Evolutionary conservation across 37 sponge, comb jelly and placozoan genomes (phyloP).

Genomic region (Hormiphora californensis): DNA sequence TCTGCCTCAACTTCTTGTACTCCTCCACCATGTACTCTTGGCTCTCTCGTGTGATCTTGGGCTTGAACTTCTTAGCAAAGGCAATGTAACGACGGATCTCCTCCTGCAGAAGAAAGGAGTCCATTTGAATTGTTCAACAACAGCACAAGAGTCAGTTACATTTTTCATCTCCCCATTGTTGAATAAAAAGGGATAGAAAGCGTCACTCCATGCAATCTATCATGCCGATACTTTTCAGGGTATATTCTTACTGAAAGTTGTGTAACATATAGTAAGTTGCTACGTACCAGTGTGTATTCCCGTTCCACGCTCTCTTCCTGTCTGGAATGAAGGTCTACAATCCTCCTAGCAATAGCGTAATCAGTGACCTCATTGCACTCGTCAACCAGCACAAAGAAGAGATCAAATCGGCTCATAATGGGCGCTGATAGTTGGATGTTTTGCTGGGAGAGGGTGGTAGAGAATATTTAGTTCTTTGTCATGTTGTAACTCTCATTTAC

Average conservation of each 20-base stretch:
- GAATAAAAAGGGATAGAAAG: too few species aligned
- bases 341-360: slow-evolving; percentile 93
- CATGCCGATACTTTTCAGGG: too few species aligned
- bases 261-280: neutral
- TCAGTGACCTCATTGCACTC: slow-evolving; percentile 99
- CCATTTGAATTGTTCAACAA: neutral
- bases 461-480: too few species aligned
- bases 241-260: neutral
- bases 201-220: too few species aligned
- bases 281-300: slow-evolving; percentile 74
- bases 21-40: slow-evolving; percentile 92
- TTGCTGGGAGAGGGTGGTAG: slow-evolving; percentile 73
- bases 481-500: too few species aligned
- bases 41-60: slow-evolving; percentile 77
- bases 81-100: slow-evolving; percentile 89
- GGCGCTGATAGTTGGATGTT: slow-evolving; percentile 90
- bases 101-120: slow-evolving; percentile 60
- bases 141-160: neutral
- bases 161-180: too few species aligned
- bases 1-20: slow-evolving; percentile 86
- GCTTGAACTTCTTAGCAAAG: slow-evolving; percentile 92
- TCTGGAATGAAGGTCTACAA: slow-evolving; percentile 85
- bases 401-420: slow-evolving; percentile 96
- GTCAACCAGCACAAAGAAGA: slow-evolving; percentile 95
- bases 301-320: slow-evolving; percentile 67